Percentiles rank a stretch among this genome's conserved stretches.
These are phyloP conservation scores for Amphipyra tragopoginis DNA, from an alignment of 2,888 invertebrate species.

Conservation along the genomic window DNA sequence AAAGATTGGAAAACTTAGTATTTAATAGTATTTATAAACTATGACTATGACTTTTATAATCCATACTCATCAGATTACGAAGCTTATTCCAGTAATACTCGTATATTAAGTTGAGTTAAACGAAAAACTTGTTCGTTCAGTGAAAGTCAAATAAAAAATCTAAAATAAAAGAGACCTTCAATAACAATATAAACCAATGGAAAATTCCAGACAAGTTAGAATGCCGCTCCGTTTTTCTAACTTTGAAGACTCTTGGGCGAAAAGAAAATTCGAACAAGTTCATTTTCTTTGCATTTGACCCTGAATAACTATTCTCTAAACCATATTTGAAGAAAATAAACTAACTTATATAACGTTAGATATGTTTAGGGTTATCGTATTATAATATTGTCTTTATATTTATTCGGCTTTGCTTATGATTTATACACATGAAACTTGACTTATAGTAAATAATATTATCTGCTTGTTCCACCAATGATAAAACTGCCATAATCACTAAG, in stretches of 20 bases:
- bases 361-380: neutral
- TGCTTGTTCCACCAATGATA: no score
- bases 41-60: no score
- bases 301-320: slow-evolving; percentile 24
- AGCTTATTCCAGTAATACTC: neutral
- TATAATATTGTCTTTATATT: no score
- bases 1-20: no score
- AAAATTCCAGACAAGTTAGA: slow-evolving; percentile 47
- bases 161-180: slow-evolving; percentile 42
- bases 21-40: no score
- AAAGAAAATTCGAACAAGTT: slow-evolving; percentile 44
- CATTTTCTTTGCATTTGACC: slow-evolving; percentile 46
- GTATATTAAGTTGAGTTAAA: slow-evolving; percentile 25
- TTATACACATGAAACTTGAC: no score
- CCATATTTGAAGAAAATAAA: slow-evolving; percentile 28
- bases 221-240: slow-evolving; percentile 48
- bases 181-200: slow-evolving; percentile 53
- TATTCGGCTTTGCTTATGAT: no score
- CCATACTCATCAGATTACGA: no score
- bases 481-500: no score
- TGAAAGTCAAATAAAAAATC: slow-evolving; percentile 40
- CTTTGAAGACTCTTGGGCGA: slow-evolving; percentile 41
- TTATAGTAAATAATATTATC: no score
- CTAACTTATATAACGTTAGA: slow-evolving; percentile 2
- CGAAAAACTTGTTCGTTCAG: slow-evolving; percentile 35